These are phyloP conservation scores for Otus sunia DNA, from an alignment of 2,113 vertebrate genomes.

Conservation along the genomic window DNA sequence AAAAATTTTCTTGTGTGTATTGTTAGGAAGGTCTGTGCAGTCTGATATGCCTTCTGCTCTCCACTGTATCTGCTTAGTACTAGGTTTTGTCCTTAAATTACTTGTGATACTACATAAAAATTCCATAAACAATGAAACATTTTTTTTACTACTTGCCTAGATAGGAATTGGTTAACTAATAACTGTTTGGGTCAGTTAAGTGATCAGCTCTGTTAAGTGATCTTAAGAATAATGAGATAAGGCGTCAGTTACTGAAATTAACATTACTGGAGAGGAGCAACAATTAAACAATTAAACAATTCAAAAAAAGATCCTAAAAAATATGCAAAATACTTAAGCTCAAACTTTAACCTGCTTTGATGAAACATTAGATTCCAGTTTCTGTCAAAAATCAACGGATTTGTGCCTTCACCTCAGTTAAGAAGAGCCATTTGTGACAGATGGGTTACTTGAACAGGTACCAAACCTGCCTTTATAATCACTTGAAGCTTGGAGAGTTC, in stretches of 20 bases:
- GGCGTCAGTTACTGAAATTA: background rate
- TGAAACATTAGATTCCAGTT: background rate
- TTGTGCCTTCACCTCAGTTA: background rate
- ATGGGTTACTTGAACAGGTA: background rate
- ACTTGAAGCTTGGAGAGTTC: background rate
- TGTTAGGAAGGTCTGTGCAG: background rate
- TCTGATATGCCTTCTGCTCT: background rate
- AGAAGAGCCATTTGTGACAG: background rate
- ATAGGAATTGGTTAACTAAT: background rate
- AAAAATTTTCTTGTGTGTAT: background rate
- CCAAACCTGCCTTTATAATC: background rate
- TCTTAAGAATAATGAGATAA: background rate
- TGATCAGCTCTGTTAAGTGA: background rate
- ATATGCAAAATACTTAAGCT: background rate
- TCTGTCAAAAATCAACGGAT: background rate
- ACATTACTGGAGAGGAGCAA: background rate
- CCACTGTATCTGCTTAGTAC: background rate
- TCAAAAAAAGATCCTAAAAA: background rate
- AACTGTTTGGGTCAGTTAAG: background rate
- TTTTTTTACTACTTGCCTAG: background rate
- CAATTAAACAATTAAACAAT: background rate
- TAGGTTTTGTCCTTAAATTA: background rate
- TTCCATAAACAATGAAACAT: background rate
- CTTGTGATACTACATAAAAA: background rate
- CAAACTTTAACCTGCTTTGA: background rate